Percentiles rank a stretch among this genome's conserved stretches.
phyloP scores from a whole-genome alignment of 2,113 vertebrate genomes.

The Taxidea taxus region DNA sequence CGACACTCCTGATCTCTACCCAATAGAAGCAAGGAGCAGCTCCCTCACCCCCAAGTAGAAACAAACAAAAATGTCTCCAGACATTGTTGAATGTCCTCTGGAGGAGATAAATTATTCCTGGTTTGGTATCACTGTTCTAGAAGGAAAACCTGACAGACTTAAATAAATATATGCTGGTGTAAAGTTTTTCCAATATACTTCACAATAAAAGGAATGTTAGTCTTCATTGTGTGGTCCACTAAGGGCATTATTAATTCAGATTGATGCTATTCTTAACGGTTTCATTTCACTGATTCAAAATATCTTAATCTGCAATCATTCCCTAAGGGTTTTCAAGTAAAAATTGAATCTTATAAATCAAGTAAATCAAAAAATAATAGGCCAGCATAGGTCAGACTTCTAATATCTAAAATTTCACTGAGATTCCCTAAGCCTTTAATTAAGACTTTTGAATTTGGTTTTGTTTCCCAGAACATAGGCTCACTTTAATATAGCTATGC shows the following conservation, averaged over 20 bases:
- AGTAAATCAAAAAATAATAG: slow-evolving; percentile 55
- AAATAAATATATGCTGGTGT: background rate
- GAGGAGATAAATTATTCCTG: background rate
- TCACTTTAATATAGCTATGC: background rate
- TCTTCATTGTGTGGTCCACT: background rate
- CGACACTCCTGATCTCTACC: background rate
- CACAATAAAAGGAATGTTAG: background rate
- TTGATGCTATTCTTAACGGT: background rate
- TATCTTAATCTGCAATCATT: slow-evolving; percentile 40
- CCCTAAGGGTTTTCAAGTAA: slow-evolving; percentile 18
- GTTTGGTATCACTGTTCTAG: background rate
- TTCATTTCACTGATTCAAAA: slow-evolving; percentile 47
- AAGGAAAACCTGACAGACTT: background rate
- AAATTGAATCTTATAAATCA: slow-evolving; percentile 49
- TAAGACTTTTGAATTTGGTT: slow-evolving; percentile 35
- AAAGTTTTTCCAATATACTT: background rate
- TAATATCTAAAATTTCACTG: slow-evolving; percentile 48
- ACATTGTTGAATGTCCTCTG: background rate
- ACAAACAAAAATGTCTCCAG: background rate
- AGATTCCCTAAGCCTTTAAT: background rate
- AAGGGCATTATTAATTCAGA: slow-evolving; percentile 32
- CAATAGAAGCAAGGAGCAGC: background rate
- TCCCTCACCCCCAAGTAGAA: background rate
- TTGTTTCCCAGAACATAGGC: slow-evolving; percentile 22
- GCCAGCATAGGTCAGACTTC: slow-evolving; percentile 22